phyloP scores from a whole-genome alignment of 2,113 vertebrate genomes.

The Theristicus caerulescens region DNA sequence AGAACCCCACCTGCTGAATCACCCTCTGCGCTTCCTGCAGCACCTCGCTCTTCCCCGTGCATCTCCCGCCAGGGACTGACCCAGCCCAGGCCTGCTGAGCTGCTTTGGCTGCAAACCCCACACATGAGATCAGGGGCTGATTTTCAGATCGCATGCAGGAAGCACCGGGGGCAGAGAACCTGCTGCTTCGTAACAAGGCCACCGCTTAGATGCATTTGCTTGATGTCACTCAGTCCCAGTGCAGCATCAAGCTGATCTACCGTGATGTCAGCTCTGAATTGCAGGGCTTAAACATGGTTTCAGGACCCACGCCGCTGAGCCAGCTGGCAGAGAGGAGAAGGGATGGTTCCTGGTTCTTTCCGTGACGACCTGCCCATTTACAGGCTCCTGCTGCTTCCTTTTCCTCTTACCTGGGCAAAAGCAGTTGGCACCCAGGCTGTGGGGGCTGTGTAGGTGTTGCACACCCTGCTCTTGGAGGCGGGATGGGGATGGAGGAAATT shows the following conservation, averaged over 20 bases:
- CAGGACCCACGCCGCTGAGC: accelerated
- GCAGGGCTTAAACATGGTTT: neutral
- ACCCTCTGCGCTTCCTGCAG: neutral
- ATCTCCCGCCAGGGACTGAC: neutral
- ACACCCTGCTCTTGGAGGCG: neutral
- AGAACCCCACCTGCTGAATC: constrained; percentile 17
- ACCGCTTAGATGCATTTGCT: neutral
- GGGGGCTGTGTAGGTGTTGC: neutral
- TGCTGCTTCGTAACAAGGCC: neutral
- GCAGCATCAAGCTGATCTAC: neutral
- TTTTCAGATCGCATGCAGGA: neutral
- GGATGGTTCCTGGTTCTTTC: neutral
- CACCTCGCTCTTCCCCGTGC: neutral
- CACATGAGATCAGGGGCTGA: neutral
- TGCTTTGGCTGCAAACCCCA: neutral
- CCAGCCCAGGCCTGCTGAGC: neutral
- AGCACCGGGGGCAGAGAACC: neutral
- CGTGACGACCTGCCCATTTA: neutral
- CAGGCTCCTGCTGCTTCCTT: neutral
- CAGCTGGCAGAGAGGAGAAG: neutral
- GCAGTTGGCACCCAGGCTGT: neutral
- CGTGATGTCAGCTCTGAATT: neutral
- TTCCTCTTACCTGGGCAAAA: neutral
- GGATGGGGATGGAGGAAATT: neutral
- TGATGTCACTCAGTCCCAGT: neutral